Evolutionary conservation across 2,113 vertebrate species (phyloP).

Genomic region (Mirza zaza): DNA sequence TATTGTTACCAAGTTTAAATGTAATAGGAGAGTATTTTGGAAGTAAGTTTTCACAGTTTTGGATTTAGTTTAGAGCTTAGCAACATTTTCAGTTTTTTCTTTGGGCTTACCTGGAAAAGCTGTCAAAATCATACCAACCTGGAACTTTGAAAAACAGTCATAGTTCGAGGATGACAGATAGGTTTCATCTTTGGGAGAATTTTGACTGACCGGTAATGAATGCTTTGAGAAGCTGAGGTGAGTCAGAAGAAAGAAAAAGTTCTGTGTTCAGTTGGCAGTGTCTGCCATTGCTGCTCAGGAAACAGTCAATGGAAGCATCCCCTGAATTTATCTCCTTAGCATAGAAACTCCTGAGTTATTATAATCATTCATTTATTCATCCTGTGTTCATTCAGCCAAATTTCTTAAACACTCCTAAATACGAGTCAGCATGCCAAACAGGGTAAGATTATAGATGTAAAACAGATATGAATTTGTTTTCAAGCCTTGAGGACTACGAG

Average conservation of each 20-base stretch:
- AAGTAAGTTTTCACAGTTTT: neutral
- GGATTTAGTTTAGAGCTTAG: neutral
- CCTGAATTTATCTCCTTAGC: neutral
- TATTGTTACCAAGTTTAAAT: neutral
- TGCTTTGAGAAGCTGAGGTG: neutral
- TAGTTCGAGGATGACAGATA: neutral
- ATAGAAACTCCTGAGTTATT: neutral
- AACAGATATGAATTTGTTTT: constrained; percentile 2
- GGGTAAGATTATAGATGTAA: neutral
- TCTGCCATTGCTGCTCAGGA: neutral
- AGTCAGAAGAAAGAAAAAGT: neutral
- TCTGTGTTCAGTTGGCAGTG: neutral
- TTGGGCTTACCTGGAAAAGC: neutral
- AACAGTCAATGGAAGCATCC: neutral
- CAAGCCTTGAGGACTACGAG: neutral
- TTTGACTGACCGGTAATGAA: neutral
- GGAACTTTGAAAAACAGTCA: neutral
- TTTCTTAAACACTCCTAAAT: constrained; percentile 27
- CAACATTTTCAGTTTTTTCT: neutral
- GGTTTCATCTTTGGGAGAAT: neutral
- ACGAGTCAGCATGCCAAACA: neutral
- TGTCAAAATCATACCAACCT: constrained; percentile 21
- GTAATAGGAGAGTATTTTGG: neutral
- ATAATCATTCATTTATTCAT: neutral
- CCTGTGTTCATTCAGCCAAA: neutral